Base-by-base conservation (phyloP, 2,113 vertebrate species). In the Melierax canorus region DNA sequence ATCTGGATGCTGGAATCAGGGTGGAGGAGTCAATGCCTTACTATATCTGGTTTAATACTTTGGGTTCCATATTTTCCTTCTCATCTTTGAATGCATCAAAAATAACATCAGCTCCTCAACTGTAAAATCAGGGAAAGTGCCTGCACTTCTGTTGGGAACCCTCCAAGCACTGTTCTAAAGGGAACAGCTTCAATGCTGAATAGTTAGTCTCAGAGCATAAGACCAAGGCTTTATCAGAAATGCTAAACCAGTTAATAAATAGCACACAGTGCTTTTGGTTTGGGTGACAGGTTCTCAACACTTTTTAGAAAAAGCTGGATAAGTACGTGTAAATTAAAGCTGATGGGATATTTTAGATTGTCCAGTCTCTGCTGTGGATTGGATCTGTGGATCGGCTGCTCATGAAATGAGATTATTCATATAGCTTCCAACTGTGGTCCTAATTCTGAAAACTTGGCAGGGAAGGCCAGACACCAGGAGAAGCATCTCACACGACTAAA, bases 381-480 rank as follows among this genome's bases (percentile, higher is more conserved):
- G 43, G 53, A 59, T 63, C 80, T 83, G 34, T 89, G 55, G 45
- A 36, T 88, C 51, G 67, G 18, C 43, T 71, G 59, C 55, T 74
- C n/a, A 64, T 29, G 73, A 86, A 86, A 87, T 53, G 15, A 75
- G 62, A 94, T 94, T 84, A 82, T 66, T 94, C 10, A 2, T 64
- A 17, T 14, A 39, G 56, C 21, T 91, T 85, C 76, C 81, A 80
- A 59, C 77, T 63, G 62, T 56, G 80, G 43, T 81, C 80, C 46
- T 90, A 91, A 87, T 81, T 91, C 91, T 87, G 73, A 92, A 87
- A 86, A 86, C 56, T 89, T 92, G 80, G 64, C 77, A 87, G 43
- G 51, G 48, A 94, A 92, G 53, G 48, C 12, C 45, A 86, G 75
- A 23, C 71, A 82, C 90, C 83, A 83, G 79, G 41, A 89, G 69